Evolutionary conservation across 2,888 invertebrate species (phyloP), one percentile per base, ranked within the genome.

Genomic region (Drosophila kambysellisi): DNA sequence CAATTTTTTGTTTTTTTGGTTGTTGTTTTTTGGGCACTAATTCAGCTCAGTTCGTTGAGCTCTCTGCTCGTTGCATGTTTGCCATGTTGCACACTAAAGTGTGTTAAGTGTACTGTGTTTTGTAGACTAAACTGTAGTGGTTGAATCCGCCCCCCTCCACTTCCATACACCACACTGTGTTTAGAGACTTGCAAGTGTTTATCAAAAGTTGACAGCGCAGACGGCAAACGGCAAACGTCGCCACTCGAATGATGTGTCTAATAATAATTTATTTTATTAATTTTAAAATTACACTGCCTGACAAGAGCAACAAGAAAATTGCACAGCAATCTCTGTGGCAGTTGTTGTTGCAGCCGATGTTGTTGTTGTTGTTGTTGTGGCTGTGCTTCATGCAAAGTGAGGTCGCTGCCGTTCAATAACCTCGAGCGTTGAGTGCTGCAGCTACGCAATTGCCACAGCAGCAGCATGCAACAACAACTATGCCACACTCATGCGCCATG

Each of bases 331-430:
- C 83, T 70, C 70, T 61, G 77, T 59, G 59, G 70, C 30, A 35
- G 63, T 25, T 25, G 64, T 41, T 37, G 37, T 41, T 50, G 71
- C 17, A n/a, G 37, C 25, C 15, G 56, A 9, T 48, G 74, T 39
- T 54, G 68, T 35, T 53, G 67, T 32, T 64, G 70, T 17, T 48
- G 59, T 29, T 33, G 61, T 3, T 56, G 68, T 39, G 61, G 70
- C 46, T 71, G 69, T 70, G 74, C 57, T 78, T 74, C 74, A 79
- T 85, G 89, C 87, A 85, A 82, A 91, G 92, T 89, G 91, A 90
- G 91, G 91, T 91, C 91, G 91, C 90, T 91, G 90, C 86, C 92
- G 91, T 91, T 92, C 91, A 91, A 91, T 92, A 91, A 91, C 88
- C 91, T 86, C 88, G 74, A 82, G 76, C 82, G 61, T 37, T 65